Evolutionary conservation across 2,888 invertebrate genomes (phyloP).

Genomic region (Metellina segmentata): DNA sequence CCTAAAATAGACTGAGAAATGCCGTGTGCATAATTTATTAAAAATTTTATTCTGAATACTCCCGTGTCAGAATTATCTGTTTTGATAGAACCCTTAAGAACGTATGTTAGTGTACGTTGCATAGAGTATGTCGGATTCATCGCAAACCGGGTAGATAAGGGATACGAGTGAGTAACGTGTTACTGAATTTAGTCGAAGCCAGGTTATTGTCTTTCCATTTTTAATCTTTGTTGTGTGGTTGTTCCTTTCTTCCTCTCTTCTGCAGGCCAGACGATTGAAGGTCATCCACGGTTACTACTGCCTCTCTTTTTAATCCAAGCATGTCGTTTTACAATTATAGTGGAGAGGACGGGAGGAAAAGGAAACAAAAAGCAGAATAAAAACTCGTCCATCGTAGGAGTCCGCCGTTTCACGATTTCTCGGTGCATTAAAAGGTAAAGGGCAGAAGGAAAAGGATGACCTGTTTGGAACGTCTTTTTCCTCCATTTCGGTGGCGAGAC

Average conservation of each 20-base stretch:
- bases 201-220: constrained; percentile 51
- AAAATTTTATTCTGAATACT: too few relatives aligned
- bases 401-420: constrained; percentile 20
- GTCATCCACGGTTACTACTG: constrained; percentile 50
- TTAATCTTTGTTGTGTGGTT: constrained; percentile 36
- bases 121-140: too few relatives aligned
- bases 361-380: constrained; percentile 26
- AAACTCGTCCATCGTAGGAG: constrained; percentile 53
- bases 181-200: not conserved
- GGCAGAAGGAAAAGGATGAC: constrained; percentile 31
- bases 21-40: too few relatives aligned
- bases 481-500: constrained; percentile 48
- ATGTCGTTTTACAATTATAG: constrained; percentile 49
- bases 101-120: too few relatives aligned
- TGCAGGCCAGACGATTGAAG: constrained; percentile 43
- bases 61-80: too few relatives aligned
- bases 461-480: constrained; percentile 23
- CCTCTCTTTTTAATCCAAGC: constrained; percentile 52
- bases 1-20: too few relatives aligned
- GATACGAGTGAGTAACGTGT: too few relatives aligned
- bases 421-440: constrained; percentile 21
- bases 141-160: too few relatives aligned
- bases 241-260: not conserved
- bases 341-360: constrained; percentile 30
- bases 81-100: too few relatives aligned